phyloP scores from a whole-genome alignment of 2,888 invertebrate genomes.

The Drosophila histrio region DNA sequence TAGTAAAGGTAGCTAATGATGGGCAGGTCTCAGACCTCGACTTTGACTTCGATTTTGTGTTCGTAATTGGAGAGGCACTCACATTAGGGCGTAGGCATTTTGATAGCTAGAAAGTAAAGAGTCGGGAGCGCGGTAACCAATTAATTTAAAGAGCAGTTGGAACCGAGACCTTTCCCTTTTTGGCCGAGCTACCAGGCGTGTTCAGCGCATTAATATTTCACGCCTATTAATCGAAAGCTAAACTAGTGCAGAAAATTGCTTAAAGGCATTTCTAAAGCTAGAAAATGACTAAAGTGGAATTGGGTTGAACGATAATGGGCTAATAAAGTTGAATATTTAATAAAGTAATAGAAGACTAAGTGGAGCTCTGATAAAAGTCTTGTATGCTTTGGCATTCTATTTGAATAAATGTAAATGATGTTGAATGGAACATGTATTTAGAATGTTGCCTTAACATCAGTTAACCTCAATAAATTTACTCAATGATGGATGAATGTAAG shows the following conservation, averaged over 20 bases:
- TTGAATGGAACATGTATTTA: neutral
- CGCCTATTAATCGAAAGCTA: conserved; percentile 68
- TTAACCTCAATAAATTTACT: neutral
- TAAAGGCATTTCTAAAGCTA: conserved; percentile 41
- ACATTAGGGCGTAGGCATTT: conserved; percentile 76
- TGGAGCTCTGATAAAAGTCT: neutral
- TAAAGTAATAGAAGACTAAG: neutral
- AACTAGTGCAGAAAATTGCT: conserved; percentile 69
- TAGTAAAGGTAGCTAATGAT: conserved; percentile 69
- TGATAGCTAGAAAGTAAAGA: conserved; percentile 67
- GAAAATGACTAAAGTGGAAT: conserved; percentile 36
- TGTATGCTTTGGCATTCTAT: conserved; percentile 2
- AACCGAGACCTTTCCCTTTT: conserved; percentile 29
- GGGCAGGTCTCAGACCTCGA: conserved; percentile 27
- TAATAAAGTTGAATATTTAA: conserved; percentile 20
- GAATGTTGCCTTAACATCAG: neutral
- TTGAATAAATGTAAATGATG: neutral
- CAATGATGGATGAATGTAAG: neutral
- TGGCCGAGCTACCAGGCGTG: conserved; percentile 66
- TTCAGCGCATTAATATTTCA: conserved; percentile 69
- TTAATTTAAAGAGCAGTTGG: conserved; percentile 42
- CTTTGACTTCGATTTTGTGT: conserved; percentile 7
- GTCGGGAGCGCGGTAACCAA: conserved; percentile 37
- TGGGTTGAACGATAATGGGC: conserved; percentile 19
- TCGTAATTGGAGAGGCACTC: conserved; percentile 76